Percentiles rank a stretch among this genome's conserved stretches.
Evolutionary conservation across 1,140 invertebrate genomes (phyloP).

Genomic region (Pantala flavescens): DNA sequence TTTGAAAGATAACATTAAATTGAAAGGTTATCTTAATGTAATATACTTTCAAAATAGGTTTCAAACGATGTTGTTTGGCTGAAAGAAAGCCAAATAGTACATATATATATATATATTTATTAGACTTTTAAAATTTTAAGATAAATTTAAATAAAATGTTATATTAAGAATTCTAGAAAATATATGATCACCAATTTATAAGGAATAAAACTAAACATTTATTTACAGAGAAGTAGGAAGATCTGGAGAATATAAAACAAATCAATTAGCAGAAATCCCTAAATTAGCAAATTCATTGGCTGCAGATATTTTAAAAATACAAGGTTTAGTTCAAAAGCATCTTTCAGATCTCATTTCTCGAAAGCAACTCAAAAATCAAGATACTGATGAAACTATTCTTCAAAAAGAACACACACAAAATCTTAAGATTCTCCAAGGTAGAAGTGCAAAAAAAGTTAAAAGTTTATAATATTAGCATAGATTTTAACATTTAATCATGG

Average conservation of each 20-base stretch:
- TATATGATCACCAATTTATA: too few relatives aligned
- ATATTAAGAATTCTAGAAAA: too few relatives aligned
- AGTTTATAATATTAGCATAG: neutral
- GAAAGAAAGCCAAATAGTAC: too few relatives aligned
- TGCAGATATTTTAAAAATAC: neutral
- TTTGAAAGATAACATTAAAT: too few relatives aligned
- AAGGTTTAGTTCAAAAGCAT: neutral
- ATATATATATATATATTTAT: too few relatives aligned
- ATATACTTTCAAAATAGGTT: too few relatives aligned
- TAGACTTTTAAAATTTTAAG: too few relatives aligned
- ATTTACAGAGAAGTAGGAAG: neutral
- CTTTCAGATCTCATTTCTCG: neutral
- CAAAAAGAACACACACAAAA: neutral
- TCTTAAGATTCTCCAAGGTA: neutral
- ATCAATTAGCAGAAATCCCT: neutral
- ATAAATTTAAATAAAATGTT: too few relatives aligned
- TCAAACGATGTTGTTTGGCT: too few relatives aligned
- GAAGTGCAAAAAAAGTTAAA: neutral
- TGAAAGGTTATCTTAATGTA: too few relatives aligned
- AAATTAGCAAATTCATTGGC: neutral
- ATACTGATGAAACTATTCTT: neutral
- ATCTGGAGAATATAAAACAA: too few relatives aligned
- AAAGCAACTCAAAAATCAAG: neutral
- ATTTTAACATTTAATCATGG: neutral
- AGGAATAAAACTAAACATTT: neutral